These are phyloP conservation scores for Lepus europaeus DNA, from an alignment of 2,113 vertebrate species.

Conservation along the genomic window DNA sequence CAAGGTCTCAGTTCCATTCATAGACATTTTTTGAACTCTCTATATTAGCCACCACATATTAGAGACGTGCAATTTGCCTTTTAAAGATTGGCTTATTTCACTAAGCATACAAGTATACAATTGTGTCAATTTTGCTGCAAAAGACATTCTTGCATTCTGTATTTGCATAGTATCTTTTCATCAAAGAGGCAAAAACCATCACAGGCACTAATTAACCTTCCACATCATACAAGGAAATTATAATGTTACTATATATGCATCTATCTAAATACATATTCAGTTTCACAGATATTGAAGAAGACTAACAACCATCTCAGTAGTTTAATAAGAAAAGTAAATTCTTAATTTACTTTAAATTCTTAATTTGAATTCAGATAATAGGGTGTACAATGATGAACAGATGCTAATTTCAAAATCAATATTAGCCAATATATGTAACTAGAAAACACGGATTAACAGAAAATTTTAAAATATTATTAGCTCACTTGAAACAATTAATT, in stretches of 20 bases:
- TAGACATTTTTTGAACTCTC: too few relatives aligned
- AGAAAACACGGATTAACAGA: constrained; percentile 12
- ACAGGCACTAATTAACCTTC: constrained; percentile 69
- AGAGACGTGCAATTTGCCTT: too few relatives aligned
- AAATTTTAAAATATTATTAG: neutral
- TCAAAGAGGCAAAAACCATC: constrained; percentile 56
- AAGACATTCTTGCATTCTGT: neutral
- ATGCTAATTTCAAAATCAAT: constrained; percentile 53
- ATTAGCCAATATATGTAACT: constrained; percentile 47
- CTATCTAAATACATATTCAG: constrained; percentile 27
- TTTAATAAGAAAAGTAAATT: constrained; percentile 21
- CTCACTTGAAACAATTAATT: neutral
- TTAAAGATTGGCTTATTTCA: too few relatives aligned
- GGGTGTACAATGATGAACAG: neutral
- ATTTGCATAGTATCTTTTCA: constrained; percentile 68
- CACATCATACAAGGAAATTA: constrained; percentile 54
- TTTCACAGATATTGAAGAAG: constrained; percentile 50
- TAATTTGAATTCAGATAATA: neutral
- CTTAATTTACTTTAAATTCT: constrained; percentile 26
- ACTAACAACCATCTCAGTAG: constrained; percentile 26
- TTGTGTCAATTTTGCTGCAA: too few relatives aligned
- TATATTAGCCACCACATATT: too few relatives aligned
- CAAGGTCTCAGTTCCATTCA: too few relatives aligned
- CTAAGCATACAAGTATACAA: too few relatives aligned
- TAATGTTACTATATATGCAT: constrained; percentile 34